Evolutionary conservation across 2,888 invertebrate species (phyloP).

Genomic region (Macrosoma leucophasiata): DNA sequence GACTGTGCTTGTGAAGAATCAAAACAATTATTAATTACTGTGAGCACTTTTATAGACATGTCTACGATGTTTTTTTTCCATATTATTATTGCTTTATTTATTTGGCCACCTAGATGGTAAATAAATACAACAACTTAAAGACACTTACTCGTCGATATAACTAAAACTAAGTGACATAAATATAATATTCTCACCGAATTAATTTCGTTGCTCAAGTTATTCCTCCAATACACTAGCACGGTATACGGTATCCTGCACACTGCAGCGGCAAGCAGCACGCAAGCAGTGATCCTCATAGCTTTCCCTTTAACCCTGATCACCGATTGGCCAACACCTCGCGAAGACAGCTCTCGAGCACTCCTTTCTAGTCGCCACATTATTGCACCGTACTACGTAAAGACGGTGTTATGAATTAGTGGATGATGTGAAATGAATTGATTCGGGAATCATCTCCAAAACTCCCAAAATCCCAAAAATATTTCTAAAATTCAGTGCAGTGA

Average conservation of each 20-base stretch:
- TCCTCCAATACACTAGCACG: slow-evolving; percentile 79
- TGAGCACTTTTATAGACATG: too few species aligned
- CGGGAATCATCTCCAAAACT: too few species aligned
- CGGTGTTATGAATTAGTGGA: not conserved
- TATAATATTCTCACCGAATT: slow-evolving; percentile 70
- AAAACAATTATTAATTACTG: too few species aligned
- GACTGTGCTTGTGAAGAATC: too few species aligned
- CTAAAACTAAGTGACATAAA: too few species aligned
- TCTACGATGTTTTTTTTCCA: too few species aligned
- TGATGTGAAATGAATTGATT: not conserved
- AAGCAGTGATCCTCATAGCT: slow-evolving; percentile 82
- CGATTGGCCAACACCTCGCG: slow-evolving; percentile 77
- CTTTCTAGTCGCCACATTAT: slow-evolving; percentile 76
- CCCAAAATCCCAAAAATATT: too few species aligned
- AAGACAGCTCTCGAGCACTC: slow-evolving; percentile 77
- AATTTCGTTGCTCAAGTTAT: slow-evolving; percentile 58
- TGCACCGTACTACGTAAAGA: slow-evolving; percentile 43
- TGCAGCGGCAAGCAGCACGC: slow-evolving; percentile 80
- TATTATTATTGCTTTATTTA: too few species aligned
- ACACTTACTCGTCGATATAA: too few species aligned
- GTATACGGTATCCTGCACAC: slow-evolving; percentile 85
- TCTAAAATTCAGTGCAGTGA: too few species aligned
- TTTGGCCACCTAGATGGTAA: too few species aligned
- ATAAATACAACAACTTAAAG: too few species aligned
- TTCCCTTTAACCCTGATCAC: slow-evolving; percentile 78